phyloP scores from a whole-genome alignment of 2,888 invertebrate species.

The Ectemnius continuus region DNA sequence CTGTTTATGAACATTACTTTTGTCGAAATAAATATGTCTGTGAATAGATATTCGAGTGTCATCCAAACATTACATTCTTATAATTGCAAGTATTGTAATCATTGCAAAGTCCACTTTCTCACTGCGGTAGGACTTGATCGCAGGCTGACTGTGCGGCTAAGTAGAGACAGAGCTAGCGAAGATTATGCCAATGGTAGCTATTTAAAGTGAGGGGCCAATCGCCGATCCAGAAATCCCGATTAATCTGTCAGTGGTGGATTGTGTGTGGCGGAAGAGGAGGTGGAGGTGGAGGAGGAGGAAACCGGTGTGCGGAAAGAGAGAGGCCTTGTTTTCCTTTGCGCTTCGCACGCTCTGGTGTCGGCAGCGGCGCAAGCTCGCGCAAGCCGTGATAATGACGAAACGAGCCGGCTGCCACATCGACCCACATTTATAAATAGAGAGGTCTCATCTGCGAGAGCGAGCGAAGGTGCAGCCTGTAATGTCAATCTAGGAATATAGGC shows the following conservation, averaged over 20 bases:
- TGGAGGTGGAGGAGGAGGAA: no score
- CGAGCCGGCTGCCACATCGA: slow-evolving; percentile 61
- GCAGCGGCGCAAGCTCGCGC: slow-evolving; percentile 25
- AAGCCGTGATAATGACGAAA: slow-evolving; percentile 61
- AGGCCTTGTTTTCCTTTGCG: slow-evolving; percentile 25
- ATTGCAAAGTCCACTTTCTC: no score
- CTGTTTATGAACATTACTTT: no score
- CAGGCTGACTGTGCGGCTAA: no score
- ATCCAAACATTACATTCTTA: no score
- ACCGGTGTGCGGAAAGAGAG: not conserved
- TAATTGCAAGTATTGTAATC: no score
- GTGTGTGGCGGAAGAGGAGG: no score
- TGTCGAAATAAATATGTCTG: no score
- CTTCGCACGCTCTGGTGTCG: no score
- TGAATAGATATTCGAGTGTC: no score
- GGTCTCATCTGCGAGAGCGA: slow-evolving; percentile 56
- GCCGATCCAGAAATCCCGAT: slow-evolving; percentile 37
- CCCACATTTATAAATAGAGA: slow-evolving; percentile 72
- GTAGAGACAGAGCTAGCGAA: no score
- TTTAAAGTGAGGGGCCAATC: slow-evolving; percentile 28
- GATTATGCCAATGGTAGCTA: slow-evolving; percentile 12
- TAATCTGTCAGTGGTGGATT: slow-evolving; percentile 24
- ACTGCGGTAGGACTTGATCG: no score
- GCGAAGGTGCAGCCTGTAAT: slow-evolving; percentile 57
- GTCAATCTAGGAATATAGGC: slow-evolving; percentile 62